Base-by-base conservation (phyloP, 2,888 invertebrate genomes). In the Lordiphosa fenestrarum region DNA sequence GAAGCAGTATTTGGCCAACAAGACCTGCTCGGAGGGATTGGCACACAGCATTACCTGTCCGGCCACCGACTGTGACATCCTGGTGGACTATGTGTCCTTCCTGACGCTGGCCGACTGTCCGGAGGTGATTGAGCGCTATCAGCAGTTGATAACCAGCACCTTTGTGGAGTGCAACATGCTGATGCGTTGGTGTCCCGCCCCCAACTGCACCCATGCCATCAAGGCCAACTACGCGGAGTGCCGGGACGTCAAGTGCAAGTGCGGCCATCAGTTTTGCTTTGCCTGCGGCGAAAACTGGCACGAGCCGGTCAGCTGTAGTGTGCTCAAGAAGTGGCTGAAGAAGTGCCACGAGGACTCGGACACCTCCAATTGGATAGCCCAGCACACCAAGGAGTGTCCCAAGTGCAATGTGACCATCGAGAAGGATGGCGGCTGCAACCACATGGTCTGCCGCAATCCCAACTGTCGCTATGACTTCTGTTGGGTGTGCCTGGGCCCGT, bases 331-430 rank as follows among this genome's bases (percentile, higher is more conserved):
- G 88, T 99, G 99, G 99, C 95, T 98, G 69, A 98, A 98, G 90
- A 99, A 99, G 91, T 98, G 98, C 91, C 98, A 97, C 89, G 99
- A 99, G 89, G 99, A 99, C 90, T 97, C 97, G 4, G 99, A 99
- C 90, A 99, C 99, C 37, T 97, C 98, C 4, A 99, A 99, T 89
- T 99, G 99, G 99, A 98, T 99, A 86, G 98, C 98, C 50, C 98
- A 98, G 13, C 98, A 99, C 90, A 99, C 99, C 33, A 99, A 99
- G 91, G 98, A 98, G 91, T 99, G 99, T 89, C 99, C 99, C 37
- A 96, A 96, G 89, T 99, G 99, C 90, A 97, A 97, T 89, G 98
- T 97, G 55, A 96, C 96, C 3, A 96, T 97, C 78, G 96, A 97
- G 88, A 96, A 96, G 89, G 98, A 99, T 89, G 99, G 99, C 60